Evolutionary conservation across 2,888 invertebrate genomes (phyloP).

Genomic region (Schrankia costaestrigalis): DNA sequence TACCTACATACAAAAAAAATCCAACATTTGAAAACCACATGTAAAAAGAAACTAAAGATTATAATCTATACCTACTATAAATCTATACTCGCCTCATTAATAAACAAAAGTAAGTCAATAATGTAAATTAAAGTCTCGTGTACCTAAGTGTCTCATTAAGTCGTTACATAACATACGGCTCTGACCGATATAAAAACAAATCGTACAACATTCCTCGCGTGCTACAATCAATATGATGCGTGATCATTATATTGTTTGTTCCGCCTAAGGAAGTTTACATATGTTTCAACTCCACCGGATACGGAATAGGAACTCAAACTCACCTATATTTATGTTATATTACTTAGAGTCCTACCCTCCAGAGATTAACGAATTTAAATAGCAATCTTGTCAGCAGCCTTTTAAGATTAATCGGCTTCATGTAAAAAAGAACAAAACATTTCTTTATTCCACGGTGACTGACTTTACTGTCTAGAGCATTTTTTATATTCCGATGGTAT

Average conservation of each 20-base stretch:
- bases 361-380: no score
- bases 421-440: constrained; percentile 49
- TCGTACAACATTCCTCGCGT: constrained; percentile 15
- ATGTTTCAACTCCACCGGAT: constrained; percentile 24
- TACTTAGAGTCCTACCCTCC: no score
- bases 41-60: no score
- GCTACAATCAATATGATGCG: constrained; percentile 16
- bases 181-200: constrained; percentile 1
- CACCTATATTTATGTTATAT: constrained; percentile 9
- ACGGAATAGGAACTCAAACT: constrained; percentile 22
- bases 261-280: constrained; percentile 20
- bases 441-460: constrained; percentile 54
- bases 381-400: no score
- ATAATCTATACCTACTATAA: no score
- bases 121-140: no score
- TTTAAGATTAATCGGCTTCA: no score
- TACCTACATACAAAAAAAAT: no score
- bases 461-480: constrained; percentile 43
- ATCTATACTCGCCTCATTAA: no score
- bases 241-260: constrained; percentile 21
- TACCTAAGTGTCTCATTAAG: no score
- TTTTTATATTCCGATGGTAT: constrained; percentile 42
- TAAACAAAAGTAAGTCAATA: no score
- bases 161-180: not conserved
- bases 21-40: no score